Base-by-base conservation (phyloP, 2,113 vertebrate genomes). In the Neoarius graeffei region DNA sequence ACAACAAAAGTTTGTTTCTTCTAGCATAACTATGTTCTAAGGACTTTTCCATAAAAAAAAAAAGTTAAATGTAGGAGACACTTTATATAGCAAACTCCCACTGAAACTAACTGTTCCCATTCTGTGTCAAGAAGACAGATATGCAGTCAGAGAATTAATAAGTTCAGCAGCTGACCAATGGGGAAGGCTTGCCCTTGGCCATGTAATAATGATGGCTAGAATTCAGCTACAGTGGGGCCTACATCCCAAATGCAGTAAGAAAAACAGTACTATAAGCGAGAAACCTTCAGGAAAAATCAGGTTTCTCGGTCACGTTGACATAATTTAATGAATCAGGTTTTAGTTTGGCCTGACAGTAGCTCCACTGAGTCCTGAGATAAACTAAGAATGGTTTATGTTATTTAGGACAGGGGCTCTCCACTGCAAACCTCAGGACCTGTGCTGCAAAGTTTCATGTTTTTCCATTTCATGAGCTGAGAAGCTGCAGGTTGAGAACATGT, bases 201-300 rank as follows among this genome's bases (percentile, higher is more conserved):
- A 94, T 88, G 90, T 90, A 92, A 92, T 94, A 95, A 95, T 93
- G 94, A 94, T 92, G 91, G 89, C 81, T 52, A 76, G 86, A 27
- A 42, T 85, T 90, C 27, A 82, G 67, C 76, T 92, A 74, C 52
- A 84, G 88, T 85, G 81, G 54, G 52, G 60, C 54, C 84, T 80
- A 81, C 60, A 11, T 60, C 64, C 7, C 13, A 19, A 23, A 60
- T 79, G 74, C 77, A 83, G 20, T n/a, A 56, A 66, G 52, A 84
- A 87, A 87, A n/a, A 66, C 23, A 23, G 15, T 23, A 4, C 19
- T 81, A 60, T 56, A n/a, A 88, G 59, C 56, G 19, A 60, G 81
- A 77, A 23, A 66, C 54, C 80, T 60, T 74, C 30, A 9, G n/a
- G 67, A 48, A 77, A 71, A 66, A 85, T 59, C 35, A 60, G 83